Evolutionary conservation across 2,113 vertebrate species (phyloP).

Genomic region (Periophthalmus modestus): DNA sequence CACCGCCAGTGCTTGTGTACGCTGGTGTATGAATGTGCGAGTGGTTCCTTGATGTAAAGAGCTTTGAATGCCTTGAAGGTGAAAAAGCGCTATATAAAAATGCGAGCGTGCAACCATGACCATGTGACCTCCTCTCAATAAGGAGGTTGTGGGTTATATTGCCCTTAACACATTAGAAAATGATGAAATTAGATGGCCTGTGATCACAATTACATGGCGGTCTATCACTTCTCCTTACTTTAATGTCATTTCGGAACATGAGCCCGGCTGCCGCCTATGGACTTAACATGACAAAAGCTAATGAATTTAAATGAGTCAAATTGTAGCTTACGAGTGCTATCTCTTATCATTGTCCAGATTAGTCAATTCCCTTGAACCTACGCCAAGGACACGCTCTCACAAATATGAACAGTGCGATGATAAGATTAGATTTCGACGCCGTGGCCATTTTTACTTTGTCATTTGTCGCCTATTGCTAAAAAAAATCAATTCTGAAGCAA

Average conservation of each 20-base stretch:
- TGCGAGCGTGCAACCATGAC: no score
- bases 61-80: no score
- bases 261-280: slow-evolving; percentile 19
- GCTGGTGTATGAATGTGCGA: no score
- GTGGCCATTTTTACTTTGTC: slow-evolving; percentile 18
- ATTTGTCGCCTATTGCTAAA: slow-evolving; percentile 18
- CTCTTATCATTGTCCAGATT: slow-evolving; percentile 76
- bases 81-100: no score
- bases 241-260: neutral
- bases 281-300: slow-evolving; percentile 53
- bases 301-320: slow-evolving; percentile 75
- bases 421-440: slow-evolving; percentile 53
- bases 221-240: neutral
- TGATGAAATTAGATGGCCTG: neutral
- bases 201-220: neutral
- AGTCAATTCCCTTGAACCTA: slow-evolving; percentile 71
- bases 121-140: no score
- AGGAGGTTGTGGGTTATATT: no score
- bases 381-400: slow-evolving; percentile 69
- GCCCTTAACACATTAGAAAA: neutral
- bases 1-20: no score
- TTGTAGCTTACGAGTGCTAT: slow-evolving; percentile 74
- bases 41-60: no score
- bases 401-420: slow-evolving; percentile 58
- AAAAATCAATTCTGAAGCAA: slow-evolving; percentile 42